phyloP scores from a whole-genome alignment of 2,797 vertebrate genomes.

The Smutsia temminckii region DNA sequence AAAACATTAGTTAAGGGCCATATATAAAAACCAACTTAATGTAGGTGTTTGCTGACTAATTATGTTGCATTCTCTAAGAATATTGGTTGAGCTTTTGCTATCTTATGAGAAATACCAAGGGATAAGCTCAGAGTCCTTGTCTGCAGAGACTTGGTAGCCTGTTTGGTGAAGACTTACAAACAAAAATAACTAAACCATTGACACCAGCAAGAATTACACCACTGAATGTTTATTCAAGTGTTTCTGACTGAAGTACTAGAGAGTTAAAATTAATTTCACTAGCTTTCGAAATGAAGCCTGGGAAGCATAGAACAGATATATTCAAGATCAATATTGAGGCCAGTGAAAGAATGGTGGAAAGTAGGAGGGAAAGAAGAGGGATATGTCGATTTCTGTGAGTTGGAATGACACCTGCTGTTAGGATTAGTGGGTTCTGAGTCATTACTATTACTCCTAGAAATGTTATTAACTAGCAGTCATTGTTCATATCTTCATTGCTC shows the following conservation, averaged over 20 bases:
- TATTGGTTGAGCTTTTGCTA: neutral
- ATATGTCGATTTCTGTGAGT: rapidly evolving
- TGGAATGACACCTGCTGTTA: neutral
- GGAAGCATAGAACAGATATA: neutral
- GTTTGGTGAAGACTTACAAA: neutral
- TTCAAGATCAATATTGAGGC: neutral
- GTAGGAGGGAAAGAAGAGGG: neutral
- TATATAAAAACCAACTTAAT: neutral
- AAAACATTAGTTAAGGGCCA: neutral
- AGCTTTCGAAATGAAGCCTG: neutral
- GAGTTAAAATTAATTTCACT: neutral
- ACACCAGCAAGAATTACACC: neutral
- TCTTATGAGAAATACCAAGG: neutral
- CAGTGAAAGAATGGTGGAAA: neutral
- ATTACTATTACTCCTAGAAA: neutral
- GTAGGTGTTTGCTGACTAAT: neutral
- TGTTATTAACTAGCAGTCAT: neutral
- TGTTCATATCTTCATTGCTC: neutral
- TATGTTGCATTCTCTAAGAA: neutral
- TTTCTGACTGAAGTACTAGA: neutral
- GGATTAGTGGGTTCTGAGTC: neutral
- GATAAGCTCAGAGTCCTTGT: neutral
- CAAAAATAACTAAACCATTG: neutral
- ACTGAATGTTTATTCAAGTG: neutral
- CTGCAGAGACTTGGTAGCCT: neutral